Conservation (phyloP, 2,113 vertebrate genomes). For the Solea solea region DNA sequence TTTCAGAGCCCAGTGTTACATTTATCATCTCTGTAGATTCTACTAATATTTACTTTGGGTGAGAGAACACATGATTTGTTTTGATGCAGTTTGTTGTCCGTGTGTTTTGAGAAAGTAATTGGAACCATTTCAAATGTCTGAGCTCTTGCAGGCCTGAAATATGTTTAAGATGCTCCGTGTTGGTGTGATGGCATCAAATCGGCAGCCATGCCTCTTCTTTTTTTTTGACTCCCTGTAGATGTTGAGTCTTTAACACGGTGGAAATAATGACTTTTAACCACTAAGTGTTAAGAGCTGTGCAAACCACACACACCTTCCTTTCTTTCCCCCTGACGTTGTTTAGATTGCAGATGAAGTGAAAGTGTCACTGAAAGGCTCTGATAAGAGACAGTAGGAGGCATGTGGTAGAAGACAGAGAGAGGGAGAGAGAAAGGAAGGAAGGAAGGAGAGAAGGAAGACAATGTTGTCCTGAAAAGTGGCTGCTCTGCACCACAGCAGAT, state of each 20-base stretch:
- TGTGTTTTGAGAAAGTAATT: too few species aligned
- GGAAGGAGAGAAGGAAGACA: constrained; percentile 5
- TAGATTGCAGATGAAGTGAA: constrained; percentile 40
- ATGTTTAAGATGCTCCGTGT: not conserved
- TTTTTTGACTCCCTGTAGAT: not conserved
- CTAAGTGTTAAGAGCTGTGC: not conserved
- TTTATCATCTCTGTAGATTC: too few species aligned
- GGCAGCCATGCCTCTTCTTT: not conserved
- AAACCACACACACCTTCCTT: not conserved
- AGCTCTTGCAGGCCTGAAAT: too few species aligned
- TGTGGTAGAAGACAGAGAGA: constrained; percentile 5
- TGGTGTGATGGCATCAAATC: not conserved
- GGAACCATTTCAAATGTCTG: too few species aligned
- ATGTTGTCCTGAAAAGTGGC: constrained; percentile 37
- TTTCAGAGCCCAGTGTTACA: too few species aligned
- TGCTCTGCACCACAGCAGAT: constrained; percentile 42
- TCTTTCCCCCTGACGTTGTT: constrained; percentile 1
- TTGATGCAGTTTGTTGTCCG: too few species aligned
- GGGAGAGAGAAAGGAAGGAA: constrained; percentile 6
- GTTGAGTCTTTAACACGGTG: not conserved
- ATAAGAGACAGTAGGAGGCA: constrained; percentile 35
- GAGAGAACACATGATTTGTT: too few species aligned
- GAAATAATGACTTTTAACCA: constrained; percentile 27
- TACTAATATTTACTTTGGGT: too few species aligned
- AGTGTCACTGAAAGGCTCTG: constrained; percentile 37